These are phyloP conservation scores for Galerucella calmariensis DNA, from an alignment of 2,888 invertebrate genomes.

Conservation along the genomic window DNA sequence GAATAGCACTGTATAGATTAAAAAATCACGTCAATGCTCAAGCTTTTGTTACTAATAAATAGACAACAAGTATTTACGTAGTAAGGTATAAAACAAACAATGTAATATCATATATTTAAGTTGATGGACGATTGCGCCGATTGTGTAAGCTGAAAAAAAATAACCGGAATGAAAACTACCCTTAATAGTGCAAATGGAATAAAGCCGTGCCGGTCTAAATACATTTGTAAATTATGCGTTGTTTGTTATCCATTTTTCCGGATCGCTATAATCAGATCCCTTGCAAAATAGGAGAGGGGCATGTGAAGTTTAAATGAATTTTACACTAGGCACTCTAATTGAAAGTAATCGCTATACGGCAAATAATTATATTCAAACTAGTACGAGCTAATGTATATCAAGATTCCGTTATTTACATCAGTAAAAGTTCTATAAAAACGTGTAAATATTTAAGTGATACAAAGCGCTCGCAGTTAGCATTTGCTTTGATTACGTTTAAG, in stretches of 20 bases:
- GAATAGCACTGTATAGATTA: too few relatives aligned
- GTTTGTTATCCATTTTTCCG: not conserved
- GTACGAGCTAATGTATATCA: not conserved
- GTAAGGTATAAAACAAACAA: too few relatives aligned
- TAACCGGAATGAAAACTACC: not conserved
- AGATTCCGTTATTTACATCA: too few relatives aligned
- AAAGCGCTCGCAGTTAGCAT: too few relatives aligned
- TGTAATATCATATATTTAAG: too few relatives aligned
- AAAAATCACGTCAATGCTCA: too few relatives aligned
- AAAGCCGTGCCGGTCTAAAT: not conserved
- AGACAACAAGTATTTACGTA: too few relatives aligned
- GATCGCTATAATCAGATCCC: not conserved
- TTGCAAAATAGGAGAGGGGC: not conserved
- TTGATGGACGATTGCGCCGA: too few relatives aligned
- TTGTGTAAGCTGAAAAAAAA: not conserved
- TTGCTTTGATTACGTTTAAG: too few relatives aligned
- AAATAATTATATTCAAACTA: not conserved
- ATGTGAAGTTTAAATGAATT: not conserved
- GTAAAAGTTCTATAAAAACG: too few relatives aligned
- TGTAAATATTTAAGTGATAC: too few relatives aligned
- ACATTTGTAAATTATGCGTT: constrained; percentile 1
- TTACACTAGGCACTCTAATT: not conserved
- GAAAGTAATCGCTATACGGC: not conserved
- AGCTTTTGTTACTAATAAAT: too few relatives aligned
- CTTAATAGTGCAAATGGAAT: not conserved